phyloP scores from a whole-genome alignment of 2,888 invertebrate species.

The Dicranocentrus wangi region DNA sequence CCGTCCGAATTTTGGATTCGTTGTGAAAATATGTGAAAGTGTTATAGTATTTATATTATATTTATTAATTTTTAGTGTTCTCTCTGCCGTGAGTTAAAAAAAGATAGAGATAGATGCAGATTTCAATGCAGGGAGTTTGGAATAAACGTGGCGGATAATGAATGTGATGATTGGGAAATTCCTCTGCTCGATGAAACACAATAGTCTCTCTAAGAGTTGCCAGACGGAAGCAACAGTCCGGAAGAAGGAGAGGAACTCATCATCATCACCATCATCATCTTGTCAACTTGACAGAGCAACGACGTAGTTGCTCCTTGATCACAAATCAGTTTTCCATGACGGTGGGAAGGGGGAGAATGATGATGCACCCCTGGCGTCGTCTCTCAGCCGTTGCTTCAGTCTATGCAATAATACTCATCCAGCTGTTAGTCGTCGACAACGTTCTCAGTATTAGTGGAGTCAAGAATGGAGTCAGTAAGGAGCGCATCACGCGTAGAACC shows the following conservation, averaged over 20 bases:
- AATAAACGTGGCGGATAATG: constrained; percentile 17
- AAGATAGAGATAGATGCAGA: too few relatives aligned
- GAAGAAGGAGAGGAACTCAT: constrained; percentile 29
- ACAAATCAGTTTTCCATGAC: constrained; percentile 35
- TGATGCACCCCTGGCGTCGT: constrained; percentile 44
- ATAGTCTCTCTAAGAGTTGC: constrained; percentile 53
- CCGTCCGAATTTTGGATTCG: too few relatives aligned
- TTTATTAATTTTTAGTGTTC: neutral
- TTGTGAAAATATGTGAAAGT: too few relatives aligned
- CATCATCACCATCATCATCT: too few relatives aligned
- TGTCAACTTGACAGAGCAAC: constrained; percentile 22
- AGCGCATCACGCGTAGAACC: constrained; percentile 44
- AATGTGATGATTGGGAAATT: constrained; percentile 32
- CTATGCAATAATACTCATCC: constrained; percentile 45
- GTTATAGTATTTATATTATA: neutral
- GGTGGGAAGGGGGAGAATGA: constrained; percentile 53
- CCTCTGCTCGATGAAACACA: constrained; percentile 40
- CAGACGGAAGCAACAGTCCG: constrained; percentile 49
- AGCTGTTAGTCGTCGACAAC: constrained; percentile 25
- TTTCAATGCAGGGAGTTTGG: too few relatives aligned
- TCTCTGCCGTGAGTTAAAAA: neutral
- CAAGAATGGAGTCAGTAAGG: constrained; percentile 43
- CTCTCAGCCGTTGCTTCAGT: constrained; percentile 51
- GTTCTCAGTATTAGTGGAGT: constrained; percentile 22
- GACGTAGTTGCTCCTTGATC: constrained; percentile 38